Evolutionary conservation across 2,113 vertebrate species (phyloP), one percentile per base, ranked within the genome.

Genomic region (Andinoacara biseriatus): DNA sequence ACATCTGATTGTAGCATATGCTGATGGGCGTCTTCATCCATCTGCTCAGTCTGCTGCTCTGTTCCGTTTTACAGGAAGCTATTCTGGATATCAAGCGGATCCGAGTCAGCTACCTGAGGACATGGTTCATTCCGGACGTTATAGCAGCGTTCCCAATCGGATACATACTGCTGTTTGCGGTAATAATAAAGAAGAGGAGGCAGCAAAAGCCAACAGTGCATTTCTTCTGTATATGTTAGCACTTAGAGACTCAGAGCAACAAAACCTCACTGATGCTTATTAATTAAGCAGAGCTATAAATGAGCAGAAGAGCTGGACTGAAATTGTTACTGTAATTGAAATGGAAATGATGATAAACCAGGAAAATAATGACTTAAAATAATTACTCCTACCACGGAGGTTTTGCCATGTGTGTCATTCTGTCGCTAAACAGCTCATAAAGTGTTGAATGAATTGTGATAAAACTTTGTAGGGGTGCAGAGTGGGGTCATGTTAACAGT

Each of bases 81-180:
- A 93, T 96, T 86, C 82, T 96, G 85, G 94, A 96, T 60, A 86
- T 94, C 74, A 95, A 96, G 81, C 72, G 75, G 83, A 96, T 96
- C 78, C 87, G 92, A 35, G 82, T 91, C 58, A 89, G 83, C 58
- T 96, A 96, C 91, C 92, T 96, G 74, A 95, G 91, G 86, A 89
- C 93, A 4, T 96, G 95, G 95, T 94, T 96, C 93, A 82, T 95
- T 63, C 93, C 94, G 2, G 96, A 96, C 52, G 67, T 96, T 46
- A 93, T 95, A 6, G 94, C 95, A 49, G 95, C 95, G 7, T 95
- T 96, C 89, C 96, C 95, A 3, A 94, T 95, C 2, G 96, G 95
- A 63, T 95, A 94, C 88, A 92, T 96, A 2, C 89, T 96, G 49
- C 80, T 94, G 58, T 94, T 96, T 91, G 93, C 93, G 91, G 95